These are phyloP conservation scores for Ploceus nigricollis DNA, from an alignment of 2,113 vertebrate genomes.

Conservation along the genomic window DNA sequence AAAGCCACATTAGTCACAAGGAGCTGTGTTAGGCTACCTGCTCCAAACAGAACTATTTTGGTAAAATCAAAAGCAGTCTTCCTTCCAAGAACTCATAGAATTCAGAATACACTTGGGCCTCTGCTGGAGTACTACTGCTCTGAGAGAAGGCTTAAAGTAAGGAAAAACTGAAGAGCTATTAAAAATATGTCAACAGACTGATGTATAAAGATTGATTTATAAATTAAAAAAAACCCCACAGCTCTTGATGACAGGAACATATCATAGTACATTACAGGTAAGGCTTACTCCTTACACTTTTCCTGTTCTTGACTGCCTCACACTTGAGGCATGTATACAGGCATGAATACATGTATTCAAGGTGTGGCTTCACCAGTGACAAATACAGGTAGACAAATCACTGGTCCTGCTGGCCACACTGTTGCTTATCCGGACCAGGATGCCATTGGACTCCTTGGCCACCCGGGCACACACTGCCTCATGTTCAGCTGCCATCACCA, in stretches of 20 bases:
- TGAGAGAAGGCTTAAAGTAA: background rate
- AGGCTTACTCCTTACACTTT: background rate
- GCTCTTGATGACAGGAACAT: background rate
- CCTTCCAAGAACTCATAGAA: background rate
- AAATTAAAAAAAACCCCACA: fast-evolving
- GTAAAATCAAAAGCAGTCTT: background rate
- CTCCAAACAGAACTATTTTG: background rate
- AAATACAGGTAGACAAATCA: background rate
- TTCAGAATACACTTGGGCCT: background rate
- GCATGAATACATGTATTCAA: fast-evolving
- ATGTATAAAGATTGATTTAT: background rate
- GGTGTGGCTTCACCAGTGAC: background rate
- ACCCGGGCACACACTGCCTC: background rate
- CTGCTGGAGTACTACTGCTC: background rate
- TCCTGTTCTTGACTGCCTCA: background rate
- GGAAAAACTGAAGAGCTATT: background rate
- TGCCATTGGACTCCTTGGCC: background rate
- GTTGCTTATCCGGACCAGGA: background rate
- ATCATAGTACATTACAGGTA: background rate
- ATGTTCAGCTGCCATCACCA: fast-evolving
- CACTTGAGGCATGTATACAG: background rate
- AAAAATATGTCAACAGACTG: background rate
- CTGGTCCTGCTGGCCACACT: background rate
- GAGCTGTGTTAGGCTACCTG: background rate
- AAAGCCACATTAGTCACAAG: background rate